Base-by-base conservation (phyloP, 2,113 vertebrate genomes). In the Pollachius pollachius region DNA sequence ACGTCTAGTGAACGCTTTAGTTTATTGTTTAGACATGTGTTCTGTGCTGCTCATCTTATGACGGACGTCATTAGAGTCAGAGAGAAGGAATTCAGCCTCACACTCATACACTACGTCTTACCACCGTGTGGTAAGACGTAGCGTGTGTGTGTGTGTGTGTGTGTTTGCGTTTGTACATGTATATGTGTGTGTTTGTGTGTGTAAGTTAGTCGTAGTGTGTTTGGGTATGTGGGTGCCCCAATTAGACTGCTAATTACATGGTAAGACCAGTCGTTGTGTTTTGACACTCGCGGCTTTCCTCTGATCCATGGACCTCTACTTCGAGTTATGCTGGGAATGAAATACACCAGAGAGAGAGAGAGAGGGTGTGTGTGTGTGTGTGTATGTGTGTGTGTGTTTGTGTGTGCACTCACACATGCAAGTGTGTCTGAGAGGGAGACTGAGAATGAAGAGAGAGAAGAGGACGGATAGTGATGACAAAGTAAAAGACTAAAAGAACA, bases 181-280 rank as follows among this genome's bases (percentile, higher is more conserved):
- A 73, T 62, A 62, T 37, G 58, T 62, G 72, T 48, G 41, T 48
- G 41, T 48, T 23, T 23, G 21, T 48, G 41, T 9, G 41, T 13
- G 41, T 48, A 48, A 48, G 41, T 48, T 9, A 12, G 41, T 11
- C 12, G 41, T 48, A 48, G 5, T 41, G 37, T 41, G 37, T 41
- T 6, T 6, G 41, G 41, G 72, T 41, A 57, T 58, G 64, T 21
- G 48, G 65, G 68, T 75, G 72, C 73, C 71, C 64, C 62, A 83
- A 81, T 71, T 71, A 69, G 3, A 8, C 41, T 30, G 41, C 41
- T 78, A 77, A 75, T 71, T 77, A 67, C 69, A 76, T 63, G 59
- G 56, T 62, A 66, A 72, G n/a, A 57, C 27, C 66, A 34, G 65
- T 52, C 34, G 69, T 64, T 76, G 64, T 71, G 52, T 78, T 41